Percentiles rank a stretch among this genome's conserved stretches.
Evolutionary conservation across 2,888 invertebrate genomes (phyloP).

Genomic region (Thumatha senex): DNA sequence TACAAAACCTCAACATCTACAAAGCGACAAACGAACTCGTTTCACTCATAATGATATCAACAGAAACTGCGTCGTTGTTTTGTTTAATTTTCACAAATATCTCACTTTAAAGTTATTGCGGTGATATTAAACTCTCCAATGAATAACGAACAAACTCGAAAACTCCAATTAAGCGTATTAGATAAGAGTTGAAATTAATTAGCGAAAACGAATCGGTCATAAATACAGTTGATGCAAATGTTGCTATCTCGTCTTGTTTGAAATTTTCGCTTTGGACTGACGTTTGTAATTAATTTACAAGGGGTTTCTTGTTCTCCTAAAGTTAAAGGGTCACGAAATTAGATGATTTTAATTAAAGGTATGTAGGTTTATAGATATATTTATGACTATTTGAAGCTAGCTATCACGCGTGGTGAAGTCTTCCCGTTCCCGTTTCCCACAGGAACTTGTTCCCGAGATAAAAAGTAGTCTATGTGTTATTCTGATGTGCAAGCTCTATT

Average conservation of each 20-base stretch:
- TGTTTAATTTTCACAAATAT: slow-evolving; percentile 24
- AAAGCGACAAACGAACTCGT: slow-evolving; percentile 2
- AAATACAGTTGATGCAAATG: slow-evolving; percentile 57
- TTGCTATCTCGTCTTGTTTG: slow-evolving; percentile 42
- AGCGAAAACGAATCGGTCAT: slow-evolving; percentile 59
- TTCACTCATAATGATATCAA: slow-evolving; percentile 1
- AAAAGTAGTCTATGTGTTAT: too few species aligned
- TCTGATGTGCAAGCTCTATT: too few species aligned
- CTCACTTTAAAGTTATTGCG: slow-evolving; percentile 33
- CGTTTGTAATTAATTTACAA: slow-evolving; percentile 44
- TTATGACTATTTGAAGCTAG: too few species aligned
- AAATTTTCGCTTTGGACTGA: slow-evolving; percentile 38
- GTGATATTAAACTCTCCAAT: slow-evolving; percentile 49
- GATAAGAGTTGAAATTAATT: slow-evolving; percentile 71
- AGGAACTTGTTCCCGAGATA: too few species aligned
- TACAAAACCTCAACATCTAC: neutral
- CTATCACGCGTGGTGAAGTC: too few species aligned
- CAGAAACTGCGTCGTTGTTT: slow-evolving; percentile 14
- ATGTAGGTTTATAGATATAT: neutral
- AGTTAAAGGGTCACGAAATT: slow-evolving; percentile 8
- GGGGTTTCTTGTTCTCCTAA: slow-evolving; percentile 31
- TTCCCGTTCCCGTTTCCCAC: too few species aligned
- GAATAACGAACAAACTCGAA: slow-evolving; percentile 54
- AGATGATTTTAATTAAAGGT: slow-evolving; percentile 13
- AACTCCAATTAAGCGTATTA: slow-evolving; percentile 65